Conservation (phyloP, 2,888 invertebrate genomes). For the Asteroscopus sphinx region DNA sequence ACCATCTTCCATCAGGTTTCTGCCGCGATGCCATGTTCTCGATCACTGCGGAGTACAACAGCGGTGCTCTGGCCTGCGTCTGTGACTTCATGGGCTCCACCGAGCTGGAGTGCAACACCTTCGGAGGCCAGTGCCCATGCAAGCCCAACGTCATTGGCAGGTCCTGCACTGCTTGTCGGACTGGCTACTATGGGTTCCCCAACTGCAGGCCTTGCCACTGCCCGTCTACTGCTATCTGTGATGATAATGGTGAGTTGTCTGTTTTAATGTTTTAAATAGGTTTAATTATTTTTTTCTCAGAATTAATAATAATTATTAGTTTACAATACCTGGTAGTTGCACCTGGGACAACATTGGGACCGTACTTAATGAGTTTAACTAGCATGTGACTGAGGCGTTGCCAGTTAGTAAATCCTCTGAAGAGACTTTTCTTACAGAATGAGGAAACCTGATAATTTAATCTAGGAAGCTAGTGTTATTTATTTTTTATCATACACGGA, state of each 20-base stretch:
- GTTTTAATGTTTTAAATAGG: not conserved
- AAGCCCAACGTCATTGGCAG: constrained; percentile 98
- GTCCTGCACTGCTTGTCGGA: constrained; percentile 95
- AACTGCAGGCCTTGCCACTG: constrained; percentile 97
- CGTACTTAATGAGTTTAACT: too few species aligned
- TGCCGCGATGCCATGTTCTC: constrained; percentile 98
- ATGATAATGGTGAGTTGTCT: constrained; percentile 87
- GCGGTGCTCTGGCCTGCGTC: constrained; percentile 96
- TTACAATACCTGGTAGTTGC: too few species aligned
- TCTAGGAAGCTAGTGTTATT: too few species aligned
- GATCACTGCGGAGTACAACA: constrained; percentile 98
- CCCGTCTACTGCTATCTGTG: constrained; percentile 95
- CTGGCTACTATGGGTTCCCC: constrained; percentile 98
- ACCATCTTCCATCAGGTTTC: constrained; percentile 89
- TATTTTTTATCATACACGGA: too few species aligned
- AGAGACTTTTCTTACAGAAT: too few species aligned
- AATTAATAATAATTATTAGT: too few species aligned
- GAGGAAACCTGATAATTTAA: too few species aligned
- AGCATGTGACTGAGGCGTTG: too few species aligned
- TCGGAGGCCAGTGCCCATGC: constrained; percentile 99
- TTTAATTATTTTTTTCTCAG: too few species aligned
- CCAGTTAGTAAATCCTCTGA: too few species aligned
- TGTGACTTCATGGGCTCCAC: constrained; percentile 97
- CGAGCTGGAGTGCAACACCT: constrained; percentile 95
- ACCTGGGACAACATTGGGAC: too few species aligned